A percentile compares a stretch with the other conserved stretches of the same genome.
phyloP scores from a whole-genome alignment of 2,797 vertebrate genomes.

The Pithecia hirsuta region DNA sequence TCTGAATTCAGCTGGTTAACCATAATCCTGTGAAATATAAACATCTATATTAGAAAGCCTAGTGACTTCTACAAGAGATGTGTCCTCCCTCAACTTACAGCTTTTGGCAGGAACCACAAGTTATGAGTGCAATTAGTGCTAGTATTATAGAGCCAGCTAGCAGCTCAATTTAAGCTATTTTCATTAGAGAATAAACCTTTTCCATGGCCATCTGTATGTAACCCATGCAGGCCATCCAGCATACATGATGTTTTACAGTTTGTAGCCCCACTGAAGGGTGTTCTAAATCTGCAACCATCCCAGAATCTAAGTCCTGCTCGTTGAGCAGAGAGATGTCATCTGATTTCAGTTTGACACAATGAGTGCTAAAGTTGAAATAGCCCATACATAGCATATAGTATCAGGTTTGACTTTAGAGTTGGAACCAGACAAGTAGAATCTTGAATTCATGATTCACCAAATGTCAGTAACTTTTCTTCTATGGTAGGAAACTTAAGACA shows the following conservation, averaged over 20 bases:
- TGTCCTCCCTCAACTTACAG: not conserved
- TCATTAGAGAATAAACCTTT: not conserved
- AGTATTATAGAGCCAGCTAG: not conserved
- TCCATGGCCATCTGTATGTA: not conserved
- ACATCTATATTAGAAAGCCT: not conserved
- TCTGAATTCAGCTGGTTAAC: conserved; percentile 16
- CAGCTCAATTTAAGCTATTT: not conserved
- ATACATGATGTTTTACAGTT: not conserved
- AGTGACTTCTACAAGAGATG: not conserved
- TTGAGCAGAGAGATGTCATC: not conserved
- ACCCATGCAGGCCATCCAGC: not conserved
- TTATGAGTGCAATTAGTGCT: not conserved
- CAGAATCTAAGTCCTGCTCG: not conserved
- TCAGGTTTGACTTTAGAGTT: not conserved
- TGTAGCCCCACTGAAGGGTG: not conserved
- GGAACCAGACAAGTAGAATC: not conserved
- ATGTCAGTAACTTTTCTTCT: not conserved
- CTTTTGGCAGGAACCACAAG: conserved; percentile 15
- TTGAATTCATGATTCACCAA: conserved; percentile 32
- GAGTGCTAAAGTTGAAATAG: not conserved
- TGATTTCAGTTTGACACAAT: not conserved
- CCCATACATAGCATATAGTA: no score
- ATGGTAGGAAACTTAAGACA: not conserved
- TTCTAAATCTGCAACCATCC: not conserved
- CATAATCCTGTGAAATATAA: not conserved